Evolutionary conservation across 2,888 invertebrate genomes (phyloP).

Genomic region (Gymnocheta viridis): DNA sequence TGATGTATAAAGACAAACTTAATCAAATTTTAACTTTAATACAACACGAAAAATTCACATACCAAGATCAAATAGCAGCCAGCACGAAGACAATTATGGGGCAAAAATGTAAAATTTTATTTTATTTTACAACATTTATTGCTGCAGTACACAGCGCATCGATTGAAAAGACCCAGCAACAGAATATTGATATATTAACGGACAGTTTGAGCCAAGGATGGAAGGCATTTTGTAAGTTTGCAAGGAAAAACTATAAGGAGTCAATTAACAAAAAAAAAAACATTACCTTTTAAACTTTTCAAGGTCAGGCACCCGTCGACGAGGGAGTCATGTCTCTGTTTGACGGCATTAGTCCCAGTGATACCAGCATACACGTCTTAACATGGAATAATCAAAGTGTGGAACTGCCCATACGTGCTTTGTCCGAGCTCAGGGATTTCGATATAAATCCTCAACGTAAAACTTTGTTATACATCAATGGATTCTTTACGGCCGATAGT

Average conservation of each 20-base stretch:
- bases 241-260: background rate
- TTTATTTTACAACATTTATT: constrained; percentile 24
- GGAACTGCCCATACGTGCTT: constrained; percentile 76
- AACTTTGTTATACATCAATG: constrained; percentile 78
- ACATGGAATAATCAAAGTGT: constrained; percentile 77
- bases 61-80: constrained; percentile 7
- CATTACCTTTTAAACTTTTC: background rate
- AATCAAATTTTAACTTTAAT: constrained; percentile 11
- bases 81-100: constrained; percentile 10
- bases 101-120: constrained; percentile 9
- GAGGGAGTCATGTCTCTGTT: constrained; percentile 78
- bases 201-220: constrained; percentile 75
- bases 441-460: constrained; percentile 75
- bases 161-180: constrained; percentile 72
- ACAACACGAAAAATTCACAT: background rate
- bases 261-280: background rate
- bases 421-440: constrained; percentile 77
- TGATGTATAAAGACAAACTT: constrained; percentile 34
- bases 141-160: background rate
- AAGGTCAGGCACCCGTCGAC: constrained; percentile 78
- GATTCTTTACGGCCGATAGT: constrained; percentile 75
- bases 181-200: constrained; percentile 74
- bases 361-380: constrained; percentile 76
- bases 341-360: constrained; percentile 78
- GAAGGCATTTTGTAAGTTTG: constrained; percentile 77